These are phyloP conservation scores for Myoxocephalus aenaeus DNA, from an alignment of 2,797 vertebrate genomes.

Conservation along the genomic window DNA sequence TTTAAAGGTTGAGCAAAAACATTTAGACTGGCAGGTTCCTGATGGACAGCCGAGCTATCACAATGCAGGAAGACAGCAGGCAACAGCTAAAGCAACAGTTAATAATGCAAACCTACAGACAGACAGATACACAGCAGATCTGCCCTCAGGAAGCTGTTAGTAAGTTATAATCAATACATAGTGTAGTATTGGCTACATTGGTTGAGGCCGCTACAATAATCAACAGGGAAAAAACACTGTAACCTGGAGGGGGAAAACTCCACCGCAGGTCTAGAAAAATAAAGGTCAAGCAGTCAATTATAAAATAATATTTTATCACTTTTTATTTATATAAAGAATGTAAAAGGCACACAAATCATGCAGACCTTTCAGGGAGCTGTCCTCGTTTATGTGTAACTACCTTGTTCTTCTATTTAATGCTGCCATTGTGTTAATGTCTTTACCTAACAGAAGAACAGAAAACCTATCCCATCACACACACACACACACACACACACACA, in stretches of 20 bases:
- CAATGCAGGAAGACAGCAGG: background rate
- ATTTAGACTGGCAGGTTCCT: background rate
- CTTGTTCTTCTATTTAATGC: background rate
- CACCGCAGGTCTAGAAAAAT: background rate
- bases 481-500: background rate
- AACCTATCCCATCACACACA: background rate
- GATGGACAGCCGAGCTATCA: background rate
- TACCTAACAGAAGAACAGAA: conserved; percentile 1
- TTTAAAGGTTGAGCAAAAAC: background rate
- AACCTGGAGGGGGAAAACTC: background rate
- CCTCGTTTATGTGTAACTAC: background rate
- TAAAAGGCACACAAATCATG: background rate
- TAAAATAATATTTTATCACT: background rate
- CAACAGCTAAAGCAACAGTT: background rate
- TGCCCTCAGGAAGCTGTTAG: background rate
- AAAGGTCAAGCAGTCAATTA: background rate
- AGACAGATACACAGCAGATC: background rate
- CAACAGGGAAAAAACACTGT: background rate
- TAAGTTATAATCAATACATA: background rate
- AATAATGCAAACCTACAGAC: background rate
- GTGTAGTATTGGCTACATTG: background rate
- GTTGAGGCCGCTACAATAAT: background rate
- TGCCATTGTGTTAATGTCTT: conserved; percentile 15
- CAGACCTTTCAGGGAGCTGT: background rate
- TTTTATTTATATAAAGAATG: background rate